A percentile compares a stretch with the other conserved stretches of the same genome.
Evolutionary conservation across 2,113 vertebrate species (phyloP).

Genomic region (Atlantisia rogersi): DNA sequence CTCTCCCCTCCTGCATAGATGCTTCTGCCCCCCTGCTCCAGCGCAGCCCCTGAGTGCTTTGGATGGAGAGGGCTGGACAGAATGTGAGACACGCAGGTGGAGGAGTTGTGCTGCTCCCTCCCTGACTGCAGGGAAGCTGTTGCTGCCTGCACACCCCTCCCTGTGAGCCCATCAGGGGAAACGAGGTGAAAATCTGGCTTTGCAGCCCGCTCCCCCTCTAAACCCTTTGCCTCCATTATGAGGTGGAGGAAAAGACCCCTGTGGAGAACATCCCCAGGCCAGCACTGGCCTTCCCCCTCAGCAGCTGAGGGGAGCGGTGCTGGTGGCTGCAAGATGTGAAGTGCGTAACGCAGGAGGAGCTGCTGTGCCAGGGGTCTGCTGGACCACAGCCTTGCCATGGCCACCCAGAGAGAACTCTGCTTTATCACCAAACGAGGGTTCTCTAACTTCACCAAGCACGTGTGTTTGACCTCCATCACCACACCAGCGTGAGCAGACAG

Average conservation of each 20-base stretch:
- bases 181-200: neutral
- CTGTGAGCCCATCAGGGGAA: neutral
- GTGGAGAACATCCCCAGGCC: neutral
- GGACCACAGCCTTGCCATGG: neutral
- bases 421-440: accelerated
- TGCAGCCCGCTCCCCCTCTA: neutral
- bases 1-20: neutral
- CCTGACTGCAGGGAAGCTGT: neutral
- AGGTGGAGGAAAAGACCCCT: neutral
- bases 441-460: neutral
- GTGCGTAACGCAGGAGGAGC: neutral
- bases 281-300: neutral
- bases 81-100: neutral
- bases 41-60: neutral
- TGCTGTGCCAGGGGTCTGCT: neutral
- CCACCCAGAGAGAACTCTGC: neutral
- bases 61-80: neutral
- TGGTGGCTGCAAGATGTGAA: neutral
- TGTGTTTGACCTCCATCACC: accelerated
- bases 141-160: neutral
- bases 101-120: neutral
- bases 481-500: accelerated
- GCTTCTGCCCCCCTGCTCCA: neutral
- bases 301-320: neutral
- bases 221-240: neutral